These are phyloP conservation scores for Sinocyclocheilus anshuiensis DNA, from an alignment of 2,113 vertebrate genomes.

Conservation along the genomic window DNA sequence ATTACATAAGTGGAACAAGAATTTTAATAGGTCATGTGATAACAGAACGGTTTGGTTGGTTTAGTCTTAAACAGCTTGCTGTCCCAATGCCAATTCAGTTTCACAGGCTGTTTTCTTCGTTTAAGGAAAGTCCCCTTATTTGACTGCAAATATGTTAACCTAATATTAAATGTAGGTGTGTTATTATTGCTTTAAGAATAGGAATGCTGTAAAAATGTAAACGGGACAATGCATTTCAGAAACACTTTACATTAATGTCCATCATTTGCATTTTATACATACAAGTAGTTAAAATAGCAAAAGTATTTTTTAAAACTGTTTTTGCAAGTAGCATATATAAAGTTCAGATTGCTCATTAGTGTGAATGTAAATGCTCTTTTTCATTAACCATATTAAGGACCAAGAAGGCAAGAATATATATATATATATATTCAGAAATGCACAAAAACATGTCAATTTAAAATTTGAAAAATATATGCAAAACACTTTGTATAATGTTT, in stretches of 20 bases:
- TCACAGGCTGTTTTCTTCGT: background rate
- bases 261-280: background rate
- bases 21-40: constrained; percentile 19
- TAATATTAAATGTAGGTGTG: background rate
- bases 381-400: background rate
- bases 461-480: background rate
- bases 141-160: background rate
- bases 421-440: too few relatives aligned
- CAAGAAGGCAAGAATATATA: too few relatives aligned
- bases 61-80: background rate
- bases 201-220: background rate
- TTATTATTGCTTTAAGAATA: background rate
- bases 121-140: constrained; percentile 5
- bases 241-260: background rate
- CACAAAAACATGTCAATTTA: background rate
- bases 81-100: background rate
- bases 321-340: background rate
- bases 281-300: background rate
- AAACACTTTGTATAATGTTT: background rate
- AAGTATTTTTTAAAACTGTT: background rate
- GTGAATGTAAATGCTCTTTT: background rate
- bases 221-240: background rate
- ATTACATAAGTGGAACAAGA: background rate
- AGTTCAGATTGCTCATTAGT: background rate
- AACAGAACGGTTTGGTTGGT: background rate